Evolutionary conservation across 2,113 vertebrate species (phyloP), one percentile per base, ranked within the genome.

Genomic region (Cavia porcellus): DNA sequence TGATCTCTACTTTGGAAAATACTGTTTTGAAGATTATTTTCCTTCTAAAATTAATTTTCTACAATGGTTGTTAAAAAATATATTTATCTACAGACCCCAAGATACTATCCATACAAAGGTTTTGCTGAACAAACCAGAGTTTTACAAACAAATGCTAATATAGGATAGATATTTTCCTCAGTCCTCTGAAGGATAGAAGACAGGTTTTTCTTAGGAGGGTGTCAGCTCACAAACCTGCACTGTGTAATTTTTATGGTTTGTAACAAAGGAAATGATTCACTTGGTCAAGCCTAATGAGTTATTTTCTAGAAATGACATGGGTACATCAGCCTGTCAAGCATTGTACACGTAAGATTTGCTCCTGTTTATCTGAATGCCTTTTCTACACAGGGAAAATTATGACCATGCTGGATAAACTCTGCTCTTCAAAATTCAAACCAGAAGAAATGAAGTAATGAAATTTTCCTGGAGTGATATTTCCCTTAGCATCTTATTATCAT

Each of bases 241-340:
- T 59, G 42, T 17, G 70, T 28, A 25, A 30, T 97, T 96, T 97
- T 96, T 52, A 83, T 59, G 5, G 30, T 90, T 4, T 8, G 0
- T 82, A 97, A 94, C 20, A 10, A 42, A 93, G 32, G 50, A 96
- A 98, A 28, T 84, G 59, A 89, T 77, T 95, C 70, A 91, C 19
- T 35, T 47, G 84, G 75, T 57, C 70, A 97, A 86, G 86, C 19
- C 55, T 96, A 95, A 97, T 95, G 68, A 96, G 75, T 57, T 47
- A 19, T 95, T 86, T 96, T 94, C 62, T 96, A 32, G 61, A 96
- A 97, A 95, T 5, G 30, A 17, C n/a, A 3, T 61, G 81, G 7
- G 38, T 93, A 12, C 0, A 3, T 74, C 50, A 89, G 14, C 19
- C 96, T 96, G 12, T 42, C 64, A 86, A 85, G 84, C 91, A 88